Evolutionary conservation across 2,888 invertebrate species (phyloP), one percentile per base, ranked within the genome.

Genomic region (Tachina grossa): DNA sequence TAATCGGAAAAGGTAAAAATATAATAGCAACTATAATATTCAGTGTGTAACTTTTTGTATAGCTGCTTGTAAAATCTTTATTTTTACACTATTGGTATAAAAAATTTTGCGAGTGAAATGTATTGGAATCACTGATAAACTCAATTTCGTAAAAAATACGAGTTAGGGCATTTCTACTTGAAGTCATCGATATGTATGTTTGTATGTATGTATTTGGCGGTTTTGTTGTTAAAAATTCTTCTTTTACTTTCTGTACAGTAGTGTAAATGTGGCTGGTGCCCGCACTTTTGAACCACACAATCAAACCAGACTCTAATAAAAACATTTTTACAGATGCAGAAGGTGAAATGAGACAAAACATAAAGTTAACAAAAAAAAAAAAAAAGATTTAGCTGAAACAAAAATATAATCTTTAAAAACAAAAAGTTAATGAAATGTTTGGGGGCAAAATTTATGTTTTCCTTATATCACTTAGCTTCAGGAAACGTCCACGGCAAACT

Each of bases 361-460:
- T 22, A 22, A 31, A 31, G 4, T 31, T 31, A 31, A 4, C 3
- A 31, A 31, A 53, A 45, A 51, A 16, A 10, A 55, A 66, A 77
- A 66, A 77, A 2, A 13, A 45, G 16, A 57, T 14, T 31, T 55
- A 76, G 55, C 55, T 57, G 14, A 57, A 66, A 66, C 1, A 39
- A 66, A 57, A 57, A 19, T 14, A 76, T 55, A 66, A n/a, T 45
- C 31, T 55, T 47, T 1, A 66, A 76, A n/a, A 76, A 53, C 31
- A 14, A 66, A 77, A 9, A 68, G 47, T 39, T 47, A 57, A 9
- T 14, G 9, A 47, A 68, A n/a, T 16, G 41, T 49, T 47, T 10
- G 47, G n/a, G n/a, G 47, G 19, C 41, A 47, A 65, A 65, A 39
- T 39, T 16, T 47, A 31, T n/a, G 55, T 66, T 41, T 31, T 31